Evolutionary conservation across 1,140 invertebrate species (phyloP), one percentile per base, ranked within the genome.

Genomic region (Atta cephalotes): DNA sequence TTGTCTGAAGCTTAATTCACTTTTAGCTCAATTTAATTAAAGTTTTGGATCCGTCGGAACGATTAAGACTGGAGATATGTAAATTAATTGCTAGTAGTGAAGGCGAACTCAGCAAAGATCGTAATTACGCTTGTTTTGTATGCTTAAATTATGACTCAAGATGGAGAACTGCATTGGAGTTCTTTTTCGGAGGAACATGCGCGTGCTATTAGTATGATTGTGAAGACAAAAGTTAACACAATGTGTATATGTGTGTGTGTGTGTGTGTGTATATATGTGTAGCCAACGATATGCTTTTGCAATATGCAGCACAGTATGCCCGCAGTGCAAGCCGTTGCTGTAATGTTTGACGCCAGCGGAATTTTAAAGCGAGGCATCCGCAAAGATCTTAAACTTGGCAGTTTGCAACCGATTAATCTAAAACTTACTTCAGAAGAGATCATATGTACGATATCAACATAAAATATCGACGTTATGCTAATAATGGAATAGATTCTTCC

Each of bases 1-100:
- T 89, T 79, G 70, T 71, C n/a, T 45, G 16, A 79, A 82, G 82
- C 76, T 88, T 89, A 89, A 89, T 89, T 86, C 65, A 49, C 28
- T 65, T 35, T 62, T 31, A 9, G 70, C 21, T 88, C 70, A 76
- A 86, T 85, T 89, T 63, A 82, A 89, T 89, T 89, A 89, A 56
- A 39, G 4, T 35, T 60, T 60, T 14, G 25, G 18, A 60, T 58
- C 35, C 49, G 51, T 82, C 68, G 56, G 51, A 49, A 74, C 68
- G 25, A 74, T 82, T 62, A 72, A 74, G 56, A 82, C 28, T 56
- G 39, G 35, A 82, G 80, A 82, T 82, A 82, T 62, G 80, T 74
- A 74, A 82, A 82, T 82, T 71, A 82, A 82, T 74, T 21, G 56
- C 25, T 39, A 70, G 56, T 49, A 74, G 53, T 45, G 65, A 49